Percentiles rank a stretch among this genome's conserved stretches.
Conservation (phyloP, 2,888 invertebrate species). For the Pandemis corylana region DNA sequence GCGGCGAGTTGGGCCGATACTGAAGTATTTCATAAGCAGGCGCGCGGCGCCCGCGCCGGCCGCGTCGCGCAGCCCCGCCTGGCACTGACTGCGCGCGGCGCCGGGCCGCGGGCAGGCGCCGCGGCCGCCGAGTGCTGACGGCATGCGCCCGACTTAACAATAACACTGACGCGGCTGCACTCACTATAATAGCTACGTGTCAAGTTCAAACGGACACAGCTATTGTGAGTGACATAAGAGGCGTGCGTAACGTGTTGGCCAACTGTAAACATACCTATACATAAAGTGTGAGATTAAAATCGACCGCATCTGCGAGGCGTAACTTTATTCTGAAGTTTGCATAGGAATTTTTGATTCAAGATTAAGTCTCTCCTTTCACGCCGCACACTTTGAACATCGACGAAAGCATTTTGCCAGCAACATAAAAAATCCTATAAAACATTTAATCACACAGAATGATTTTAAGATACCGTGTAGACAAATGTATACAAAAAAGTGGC, state of each 20-base stretch:
- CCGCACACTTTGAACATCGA: too few relatives aligned
- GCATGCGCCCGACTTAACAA: not conserved
- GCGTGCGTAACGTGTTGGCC: not conserved
- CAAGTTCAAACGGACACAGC: slow-evolving; percentile 1
- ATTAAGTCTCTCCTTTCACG: too few relatives aligned
- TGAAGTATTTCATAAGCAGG: not conserved
- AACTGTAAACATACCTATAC: not conserved
- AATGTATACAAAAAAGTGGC: too few relatives aligned
- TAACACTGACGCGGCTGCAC: not conserved
- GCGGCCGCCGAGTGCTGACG: not conserved
- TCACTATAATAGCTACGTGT: not conserved
- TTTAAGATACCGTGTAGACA: too few relatives aligned
- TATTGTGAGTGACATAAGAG: slow-evolving; percentile 6
- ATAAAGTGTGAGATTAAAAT: not conserved
- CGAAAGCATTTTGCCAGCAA: too few relatives aligned
- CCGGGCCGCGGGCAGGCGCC: not conserved
- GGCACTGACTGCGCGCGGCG: too few relatives aligned
- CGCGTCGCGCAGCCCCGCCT: not conserved
- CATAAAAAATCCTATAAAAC: too few relatives aligned
- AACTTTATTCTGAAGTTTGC: too few relatives aligned
- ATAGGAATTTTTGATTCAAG: too few relatives aligned
- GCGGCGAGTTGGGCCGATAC: not conserved
- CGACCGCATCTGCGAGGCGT: too few relatives aligned
- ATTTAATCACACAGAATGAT: too few relatives aligned
- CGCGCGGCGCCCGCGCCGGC: not conserved